A percentile compares a stretch with the other conserved stretches of the same genome.
Conservation (phyloP, 2,797 vertebrate species). For the Thunnus albacares region DNA sequence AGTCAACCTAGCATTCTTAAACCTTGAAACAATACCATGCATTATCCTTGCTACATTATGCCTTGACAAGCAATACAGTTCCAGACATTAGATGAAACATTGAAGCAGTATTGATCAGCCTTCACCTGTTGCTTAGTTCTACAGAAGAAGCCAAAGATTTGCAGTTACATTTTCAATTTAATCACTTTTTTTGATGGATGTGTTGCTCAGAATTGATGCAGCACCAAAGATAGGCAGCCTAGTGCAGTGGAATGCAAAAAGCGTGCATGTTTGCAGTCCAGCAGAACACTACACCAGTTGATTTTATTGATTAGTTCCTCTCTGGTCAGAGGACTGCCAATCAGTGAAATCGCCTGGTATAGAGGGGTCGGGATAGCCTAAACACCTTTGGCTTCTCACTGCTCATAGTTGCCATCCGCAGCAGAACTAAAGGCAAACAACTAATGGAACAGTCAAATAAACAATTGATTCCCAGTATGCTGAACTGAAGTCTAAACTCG, state of each 20-base stretch:
- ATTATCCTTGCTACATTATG: conserved; percentile 17
- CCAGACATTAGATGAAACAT: conserved; percentile 17
- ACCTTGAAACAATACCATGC: conserved; percentile 26
- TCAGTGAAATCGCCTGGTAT: conserved; percentile 34
- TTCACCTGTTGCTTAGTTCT: conserved; percentile 16
- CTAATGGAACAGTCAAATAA: background rate
- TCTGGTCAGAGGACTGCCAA: conserved; percentile 5
- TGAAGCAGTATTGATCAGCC: conserved; percentile 29
- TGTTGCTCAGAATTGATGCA: background rate
- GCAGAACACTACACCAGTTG: conserved; percentile 3
- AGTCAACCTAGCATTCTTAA: background rate
- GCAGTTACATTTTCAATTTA: conserved; percentile 18
- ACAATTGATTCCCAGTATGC: conserved; percentile 18
- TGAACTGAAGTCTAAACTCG: background rate
- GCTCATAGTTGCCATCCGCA: background rate
- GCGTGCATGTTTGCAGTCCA: background rate
- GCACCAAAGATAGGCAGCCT: background rate
- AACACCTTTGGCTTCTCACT: background rate
- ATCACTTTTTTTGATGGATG: conserved; percentile 15
- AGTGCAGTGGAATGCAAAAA: background rate
- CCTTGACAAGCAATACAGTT: conserved; percentile 23
- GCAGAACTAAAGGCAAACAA: conserved; percentile 14
- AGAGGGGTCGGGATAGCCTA: background rate
- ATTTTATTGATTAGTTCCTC: conserved; percentile 41
- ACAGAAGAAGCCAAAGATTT: background rate